Base-by-base conservation (phyloP, 2,888 invertebrate species). In the Patella pellucida region DNA sequence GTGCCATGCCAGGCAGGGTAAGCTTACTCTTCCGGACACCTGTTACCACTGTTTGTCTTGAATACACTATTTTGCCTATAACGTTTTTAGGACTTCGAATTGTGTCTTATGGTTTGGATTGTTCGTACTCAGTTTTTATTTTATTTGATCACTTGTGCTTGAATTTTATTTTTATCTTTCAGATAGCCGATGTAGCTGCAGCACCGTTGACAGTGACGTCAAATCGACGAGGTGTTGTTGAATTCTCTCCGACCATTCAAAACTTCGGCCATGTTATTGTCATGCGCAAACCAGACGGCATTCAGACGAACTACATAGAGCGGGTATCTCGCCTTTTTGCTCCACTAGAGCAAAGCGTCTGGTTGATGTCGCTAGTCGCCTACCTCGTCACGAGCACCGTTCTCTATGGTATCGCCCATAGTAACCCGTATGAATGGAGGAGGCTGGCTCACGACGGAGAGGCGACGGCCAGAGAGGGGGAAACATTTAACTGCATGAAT, bases 381-480 rank as follows among this genome's bases (percentile, higher is more conserved):
- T 84, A 84, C 74, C 71, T 88, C 69, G 82, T 83, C 12, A 86
- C 86, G 41, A 83, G 87, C 69, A 83, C 83, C 4, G 73, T 85
- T 11, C 74, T 87, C 9, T 87, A 87, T 75, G 79, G 87, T 76
- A 86, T 88, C 71, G 83, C 84, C 23, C 82, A 85, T 75, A 82
- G 80, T 73, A 86, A 86, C 72, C 87, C 88, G 0, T 86, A 87
- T 71, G 87, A 87, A 73, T 88, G 88, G 88, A 78, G 88, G 31
- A 78, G 83, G 16, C 83, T 87, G 84, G 78, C 82, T 16, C 82
- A 80, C 68, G 86, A 87, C 73, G 78, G 82, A n/a, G 83, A 85
- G 74, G 87, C 87, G 14, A 85, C 84, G 1, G 31, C 83, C 1
- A 78, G 87, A 19, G 88, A 88, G 73, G 84, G 81, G 0, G 88